A percentile compares a stretch with the other conserved stretches of the same genome.
Evolutionary conservation across 2,888 invertebrate species (phyloP).

Genomic region (Mechanitis messenoides): DNA sequence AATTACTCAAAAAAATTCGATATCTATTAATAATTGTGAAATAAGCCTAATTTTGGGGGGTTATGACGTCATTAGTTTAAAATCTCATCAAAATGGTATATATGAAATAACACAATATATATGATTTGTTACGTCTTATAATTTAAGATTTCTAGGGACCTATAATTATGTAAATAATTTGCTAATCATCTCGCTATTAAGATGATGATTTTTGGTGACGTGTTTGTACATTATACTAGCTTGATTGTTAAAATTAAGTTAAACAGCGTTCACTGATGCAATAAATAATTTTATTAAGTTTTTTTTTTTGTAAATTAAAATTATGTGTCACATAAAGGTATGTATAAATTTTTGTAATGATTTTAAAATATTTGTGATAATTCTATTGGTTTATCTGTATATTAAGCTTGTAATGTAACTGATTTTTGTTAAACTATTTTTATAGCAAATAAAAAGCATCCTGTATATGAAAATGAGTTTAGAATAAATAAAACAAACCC

Average conservation of each 20-base stretch:
- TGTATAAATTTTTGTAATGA: neutral
- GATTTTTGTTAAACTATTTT: neutral
- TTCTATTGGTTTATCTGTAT: neutral
- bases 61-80: too few relatives aligned
- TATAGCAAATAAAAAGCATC: neutral
- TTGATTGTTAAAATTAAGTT: neutral
- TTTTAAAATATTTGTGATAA: slow-evolving; percentile 1
- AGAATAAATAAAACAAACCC: too few relatives aligned
- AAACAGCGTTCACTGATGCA: neutral
- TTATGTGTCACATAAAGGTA: neutral
- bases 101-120: too few relatives aligned
- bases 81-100: too few relatives aligned
- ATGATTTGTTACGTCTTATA: too few relatives aligned
- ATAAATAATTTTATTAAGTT: neutral
- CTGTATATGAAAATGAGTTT: too few relatives aligned
- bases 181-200: too few relatives aligned
- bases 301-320: neutral
- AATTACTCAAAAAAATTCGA: too few relatives aligned
- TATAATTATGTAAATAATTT: too few relatives aligned
- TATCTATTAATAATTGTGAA: too few relatives aligned
- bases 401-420: neutral
- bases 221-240: neutral
- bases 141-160: too few relatives aligned
- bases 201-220: neutral
- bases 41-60: too few relatives aligned